phyloP scores from a whole-genome alignment of 2,797 vertebrate genomes.

The Manis crassicaudata region DNA sequence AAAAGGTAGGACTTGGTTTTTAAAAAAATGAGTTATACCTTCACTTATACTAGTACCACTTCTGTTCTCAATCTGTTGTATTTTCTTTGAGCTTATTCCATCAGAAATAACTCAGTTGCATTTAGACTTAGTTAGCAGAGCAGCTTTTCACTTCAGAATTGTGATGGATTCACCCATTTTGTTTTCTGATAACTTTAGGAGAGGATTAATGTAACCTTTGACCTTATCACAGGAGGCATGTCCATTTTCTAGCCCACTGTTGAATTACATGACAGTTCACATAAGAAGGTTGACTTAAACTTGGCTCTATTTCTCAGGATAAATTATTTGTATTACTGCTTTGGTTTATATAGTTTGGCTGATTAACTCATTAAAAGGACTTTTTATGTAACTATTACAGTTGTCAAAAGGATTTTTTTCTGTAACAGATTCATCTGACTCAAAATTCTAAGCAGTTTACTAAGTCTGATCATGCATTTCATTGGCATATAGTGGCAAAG shows the following conservation, averaged over 20 bases:
- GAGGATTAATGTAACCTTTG: neutral
- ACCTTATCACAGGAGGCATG: neutral
- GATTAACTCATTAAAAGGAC: neutral
- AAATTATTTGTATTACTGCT: conserved; percentile 21
- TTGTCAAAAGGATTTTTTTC: neutral
- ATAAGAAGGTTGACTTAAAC: neutral
- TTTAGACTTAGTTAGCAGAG: conserved; percentile 3
- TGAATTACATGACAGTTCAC: neutral
- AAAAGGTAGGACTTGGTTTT: conserved; percentile 90
- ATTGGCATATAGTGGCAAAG: neutral
- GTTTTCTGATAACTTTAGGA: conserved; percentile 36
- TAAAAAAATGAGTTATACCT: neutral
- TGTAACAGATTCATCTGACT: neutral
- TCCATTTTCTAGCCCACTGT: neutral
- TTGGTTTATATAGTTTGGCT: conserved; percentile 16
- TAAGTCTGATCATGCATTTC: conserved; percentile 1
- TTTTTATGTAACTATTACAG: neutral
- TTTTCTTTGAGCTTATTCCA: conserved; percentile 19
- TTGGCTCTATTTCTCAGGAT: neutral
- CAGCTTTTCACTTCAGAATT: neutral
- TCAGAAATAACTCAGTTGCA: neutral
- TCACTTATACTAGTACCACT: neutral
- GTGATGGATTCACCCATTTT: neutral
- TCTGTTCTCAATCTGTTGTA: neutral
- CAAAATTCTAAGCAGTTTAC: neutral